Evolutionary conservation across 1,140 invertebrate species (phyloP).

Genomic region (Tribolium madens): DNA sequence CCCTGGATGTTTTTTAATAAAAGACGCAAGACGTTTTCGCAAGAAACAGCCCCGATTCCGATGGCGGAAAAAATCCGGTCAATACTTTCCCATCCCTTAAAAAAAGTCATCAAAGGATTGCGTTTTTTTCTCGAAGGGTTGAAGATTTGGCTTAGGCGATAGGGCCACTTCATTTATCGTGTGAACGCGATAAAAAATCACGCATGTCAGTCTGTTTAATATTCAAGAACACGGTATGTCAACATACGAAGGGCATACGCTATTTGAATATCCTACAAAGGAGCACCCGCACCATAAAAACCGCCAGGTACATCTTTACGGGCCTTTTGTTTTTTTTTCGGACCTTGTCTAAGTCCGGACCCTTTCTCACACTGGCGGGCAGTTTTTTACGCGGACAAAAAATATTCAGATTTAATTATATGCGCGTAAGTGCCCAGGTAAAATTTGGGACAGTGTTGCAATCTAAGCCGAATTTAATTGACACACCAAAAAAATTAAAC

Average conservation of each 20-base stretch:
- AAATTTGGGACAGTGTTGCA: background rate
- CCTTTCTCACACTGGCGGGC: conserved; percentile 59
- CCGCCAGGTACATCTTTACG: conserved; percentile 57
- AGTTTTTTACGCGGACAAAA: conserved; percentile 54
- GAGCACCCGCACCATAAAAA: conserved; percentile 60
- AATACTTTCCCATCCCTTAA: conserved; percentile 9
- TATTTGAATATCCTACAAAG: conserved; percentile 58
- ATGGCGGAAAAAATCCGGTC: conserved; percentile 8
- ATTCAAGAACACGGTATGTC: conserved; percentile 62
- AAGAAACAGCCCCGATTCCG: background rate
- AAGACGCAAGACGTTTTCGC: conserved; percentile 18
- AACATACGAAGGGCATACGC: conserved; percentile 54
- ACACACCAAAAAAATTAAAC: background rate
- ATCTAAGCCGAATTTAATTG: too few relatives aligned
- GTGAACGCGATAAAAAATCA: conserved; percentile 60
- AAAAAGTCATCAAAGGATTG: conserved; percentile 24
- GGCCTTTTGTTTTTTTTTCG: conserved; percentile 53
- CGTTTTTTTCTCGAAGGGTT: conserved; percentile 11
- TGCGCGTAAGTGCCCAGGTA: conserved; percentile 48
- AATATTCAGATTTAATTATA: conserved; percentile 57
- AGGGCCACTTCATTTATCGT: conserved; percentile 46
- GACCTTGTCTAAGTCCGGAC: conserved; percentile 50
- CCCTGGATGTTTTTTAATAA: conserved; percentile 14
- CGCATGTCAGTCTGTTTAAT: conserved; percentile 58
- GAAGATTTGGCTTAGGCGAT: conserved; percentile 30